A percentile compares a stretch with the other conserved stretches of the same genome.
Evolutionary conservation across 2,113 vertebrate species (phyloP).

Genomic region (Chascanopsetta lugubris): DNA sequence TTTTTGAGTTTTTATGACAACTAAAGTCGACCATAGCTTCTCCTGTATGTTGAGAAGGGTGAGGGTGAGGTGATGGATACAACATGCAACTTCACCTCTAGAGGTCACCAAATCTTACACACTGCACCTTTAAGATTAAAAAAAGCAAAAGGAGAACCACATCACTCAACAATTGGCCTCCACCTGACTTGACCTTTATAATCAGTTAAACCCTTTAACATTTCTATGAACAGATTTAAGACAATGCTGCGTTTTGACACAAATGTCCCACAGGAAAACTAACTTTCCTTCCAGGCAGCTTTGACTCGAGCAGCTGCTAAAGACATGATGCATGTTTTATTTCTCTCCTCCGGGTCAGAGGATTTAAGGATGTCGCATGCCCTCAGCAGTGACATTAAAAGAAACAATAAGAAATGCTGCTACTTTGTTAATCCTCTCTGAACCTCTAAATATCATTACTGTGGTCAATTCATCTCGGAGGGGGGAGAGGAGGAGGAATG

Average conservation of each 20-base stretch:
- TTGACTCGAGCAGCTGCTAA: slow-evolving; percentile 31
- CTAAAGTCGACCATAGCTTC: no score
- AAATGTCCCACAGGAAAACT: slow-evolving; percentile 42
- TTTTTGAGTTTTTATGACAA: no score
- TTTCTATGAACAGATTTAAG: neutral
- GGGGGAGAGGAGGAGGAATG: slow-evolving; percentile 72
- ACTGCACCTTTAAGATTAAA: no score
- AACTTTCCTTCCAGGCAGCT: slow-evolving; percentile 11
- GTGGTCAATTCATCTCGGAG: slow-evolving; percentile 75
- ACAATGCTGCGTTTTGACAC: slow-evolving; percentile 38
- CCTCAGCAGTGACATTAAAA: slow-evolving; percentile 61
- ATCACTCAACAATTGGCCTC: neutral
- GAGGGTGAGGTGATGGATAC: no score
- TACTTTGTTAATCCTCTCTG: slow-evolving; percentile 74
- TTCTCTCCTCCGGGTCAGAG: slow-evolving; percentile 50
- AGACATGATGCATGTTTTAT: slow-evolving; percentile 40
- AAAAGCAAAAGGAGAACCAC: neutral
- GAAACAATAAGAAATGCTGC: slow-evolving; percentile 44
- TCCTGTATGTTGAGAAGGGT: no score
- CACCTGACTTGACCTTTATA: slow-evolving; percentile 3
- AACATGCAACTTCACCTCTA: no score
- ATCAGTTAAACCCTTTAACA: neutral
- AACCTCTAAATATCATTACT: slow-evolving; percentile 78
- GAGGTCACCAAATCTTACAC: no score
- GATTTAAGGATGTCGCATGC: slow-evolving; percentile 67